Evolutionary conservation across 2,113 vertebrate genomes (phyloP).

Genomic region (Okapia johnstoni): DNA sequence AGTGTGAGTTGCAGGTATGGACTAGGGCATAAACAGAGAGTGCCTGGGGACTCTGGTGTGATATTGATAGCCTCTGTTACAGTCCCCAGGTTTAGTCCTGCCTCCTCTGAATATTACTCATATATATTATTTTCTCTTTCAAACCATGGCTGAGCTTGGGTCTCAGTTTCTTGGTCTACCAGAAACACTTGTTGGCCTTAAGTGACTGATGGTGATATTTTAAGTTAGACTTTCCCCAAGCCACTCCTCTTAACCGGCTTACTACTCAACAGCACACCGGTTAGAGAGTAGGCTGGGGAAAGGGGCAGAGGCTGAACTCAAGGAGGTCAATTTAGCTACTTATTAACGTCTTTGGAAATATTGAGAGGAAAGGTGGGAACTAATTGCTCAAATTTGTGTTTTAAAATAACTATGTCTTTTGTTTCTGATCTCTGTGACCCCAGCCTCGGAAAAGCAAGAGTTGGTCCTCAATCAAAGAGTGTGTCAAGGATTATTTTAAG

Average conservation of each 20-base stretch:
- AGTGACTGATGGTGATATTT: neutral
- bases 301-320: neutral
- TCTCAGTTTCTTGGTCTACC: neutral
- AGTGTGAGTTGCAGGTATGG: neutral
- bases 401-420: conserved; percentile 38
- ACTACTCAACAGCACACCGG: too few species aligned
- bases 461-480: conserved; percentile 41
- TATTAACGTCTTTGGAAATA: conserved; percentile 17
- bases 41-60: neutral
- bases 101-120: neutral
- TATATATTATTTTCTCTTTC: neutral
- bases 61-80: neutral
- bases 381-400: conserved; percentile 34
- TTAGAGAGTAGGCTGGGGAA: neutral
- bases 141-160: neutral
- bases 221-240: neutral
- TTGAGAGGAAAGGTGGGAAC: conserved; percentile 18
- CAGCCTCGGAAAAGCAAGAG: conserved; percentile 19
- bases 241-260: neutral
- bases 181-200: neutral
- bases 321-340: conserved; percentile 15
- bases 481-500: conserved; percentile 49
- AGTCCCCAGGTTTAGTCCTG: neutral
- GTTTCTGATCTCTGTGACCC: conserved; percentile 11
- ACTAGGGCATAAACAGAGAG: rapidly evolving